phyloP scores from a whole-genome alignment of 2,888 invertebrate genomes.

The Sinohyriopsis cumingii region DNA sequence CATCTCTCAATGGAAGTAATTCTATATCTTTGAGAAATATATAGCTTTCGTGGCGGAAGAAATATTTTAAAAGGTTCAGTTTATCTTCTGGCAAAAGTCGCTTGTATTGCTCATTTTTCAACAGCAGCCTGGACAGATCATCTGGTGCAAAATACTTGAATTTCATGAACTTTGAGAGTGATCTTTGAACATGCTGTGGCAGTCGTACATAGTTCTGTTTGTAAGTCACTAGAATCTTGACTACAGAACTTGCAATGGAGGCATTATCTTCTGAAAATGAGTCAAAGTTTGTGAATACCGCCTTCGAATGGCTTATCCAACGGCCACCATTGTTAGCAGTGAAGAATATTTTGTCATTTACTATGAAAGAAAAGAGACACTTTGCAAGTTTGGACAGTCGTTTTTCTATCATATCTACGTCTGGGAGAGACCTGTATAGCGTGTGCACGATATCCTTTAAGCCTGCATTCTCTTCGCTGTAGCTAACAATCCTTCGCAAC shows the following conservation, averaged over 20 bases:
- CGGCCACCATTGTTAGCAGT: conserved; percentile 19
- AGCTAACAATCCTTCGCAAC: conserved; percentile 1
- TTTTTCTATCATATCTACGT: conserved; percentile 1
- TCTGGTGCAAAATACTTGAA: conserved; percentile 6
- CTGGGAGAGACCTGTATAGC: conserved; percentile 16
- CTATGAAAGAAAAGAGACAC: conserved; percentile 5
- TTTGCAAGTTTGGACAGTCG: conserved; percentile 10
- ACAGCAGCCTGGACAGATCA: conserved; percentile 5
- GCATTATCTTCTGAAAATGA: not conserved
- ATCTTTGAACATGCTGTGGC: too few relatives aligned
- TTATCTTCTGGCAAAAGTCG: conserved; percentile 6
- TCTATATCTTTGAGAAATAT: conserved; percentile 9
- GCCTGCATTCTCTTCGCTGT: conserved; percentile 1
- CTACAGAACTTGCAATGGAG: too few relatives aligned
- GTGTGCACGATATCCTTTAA: not conserved
- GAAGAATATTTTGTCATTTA: conserved; percentile 10
- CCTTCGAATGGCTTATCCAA: conserved; percentile 22
- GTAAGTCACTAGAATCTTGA: too few relatives aligned
- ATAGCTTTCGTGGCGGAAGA: conserved; percentile 2
- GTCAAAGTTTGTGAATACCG: conserved; percentile 9
- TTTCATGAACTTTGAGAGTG: too few relatives aligned
- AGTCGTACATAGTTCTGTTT: too few relatives aligned
- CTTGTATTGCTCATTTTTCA: not conserved
- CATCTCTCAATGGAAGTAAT: conserved; percentile 21
- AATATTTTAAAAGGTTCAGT: conserved; percentile 9